These are phyloP conservation scores for Colossoma macropomum DNA, from an alignment of 2,113 vertebrate genomes.

Conservation along the genomic window DNA sequence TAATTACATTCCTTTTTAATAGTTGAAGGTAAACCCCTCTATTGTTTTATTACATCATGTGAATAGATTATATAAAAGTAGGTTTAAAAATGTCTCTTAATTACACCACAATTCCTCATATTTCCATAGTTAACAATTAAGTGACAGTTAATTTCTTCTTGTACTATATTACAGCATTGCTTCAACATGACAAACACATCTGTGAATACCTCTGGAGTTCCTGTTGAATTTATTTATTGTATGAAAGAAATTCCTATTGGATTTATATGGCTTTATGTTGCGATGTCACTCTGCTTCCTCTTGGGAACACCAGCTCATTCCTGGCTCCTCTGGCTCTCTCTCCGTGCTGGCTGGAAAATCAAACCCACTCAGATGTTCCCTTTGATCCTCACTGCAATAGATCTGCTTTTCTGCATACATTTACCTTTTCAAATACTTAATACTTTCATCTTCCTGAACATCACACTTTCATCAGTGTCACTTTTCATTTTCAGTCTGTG, in stretches of 20 bases:
- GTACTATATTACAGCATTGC: neutral
- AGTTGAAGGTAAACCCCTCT: too few relatives aligned
- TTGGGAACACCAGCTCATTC: conserved; percentile 27
- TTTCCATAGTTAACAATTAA: too few relatives aligned
- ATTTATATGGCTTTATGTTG: neutral
- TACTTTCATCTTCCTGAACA: neutral
- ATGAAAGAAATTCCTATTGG: neutral
- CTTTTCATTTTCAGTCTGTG: neutral
- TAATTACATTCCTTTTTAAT: too few relatives aligned
- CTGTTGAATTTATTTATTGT: neutral
- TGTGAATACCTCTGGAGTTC: too few relatives aligned
- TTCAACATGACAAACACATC: neutral
- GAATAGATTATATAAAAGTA: too few relatives aligned
- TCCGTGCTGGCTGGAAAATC: neutral
- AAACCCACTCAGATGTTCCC: conserved; percentile 22
- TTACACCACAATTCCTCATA: too few relatives aligned
- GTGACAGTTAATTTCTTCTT: too few relatives aligned
- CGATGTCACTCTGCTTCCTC: neutral
- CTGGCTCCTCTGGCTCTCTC: conserved; percentile 23
- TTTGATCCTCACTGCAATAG: conserved; percentile 12
- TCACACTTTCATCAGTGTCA: neutral
- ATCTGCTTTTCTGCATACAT: conserved; percentile 17
- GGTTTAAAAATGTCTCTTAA: too few relatives aligned
- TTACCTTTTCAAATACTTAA: neutral
- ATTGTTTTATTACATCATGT: too few relatives aligned